Evolutionary conservation across 2,888 invertebrate species (phyloP).

Genomic region (Mantis religiosa): DNA sequence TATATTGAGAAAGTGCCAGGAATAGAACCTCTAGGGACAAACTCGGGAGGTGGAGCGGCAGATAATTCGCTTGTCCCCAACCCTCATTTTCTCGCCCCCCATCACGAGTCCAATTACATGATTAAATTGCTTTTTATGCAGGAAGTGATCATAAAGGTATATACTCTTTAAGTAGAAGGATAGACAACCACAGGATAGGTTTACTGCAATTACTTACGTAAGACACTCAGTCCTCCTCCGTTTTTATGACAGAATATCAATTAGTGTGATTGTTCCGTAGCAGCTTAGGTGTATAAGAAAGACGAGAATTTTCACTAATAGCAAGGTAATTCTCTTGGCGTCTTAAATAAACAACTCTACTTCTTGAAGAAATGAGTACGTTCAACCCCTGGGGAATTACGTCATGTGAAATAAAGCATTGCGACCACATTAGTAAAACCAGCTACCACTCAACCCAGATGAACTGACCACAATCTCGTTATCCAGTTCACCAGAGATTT

Average conservation of each 20-base stretch:
- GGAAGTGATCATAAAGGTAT: constrained; percentile 1
- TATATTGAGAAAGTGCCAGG: background rate
- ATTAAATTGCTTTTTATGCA: constrained; percentile 23
- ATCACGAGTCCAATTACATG: constrained; percentile 17
- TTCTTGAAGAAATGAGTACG: background rate
- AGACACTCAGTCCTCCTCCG: background rate
- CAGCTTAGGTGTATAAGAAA: background rate
- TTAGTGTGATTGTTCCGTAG: background rate
- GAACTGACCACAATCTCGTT: no score
- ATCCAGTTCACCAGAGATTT: no score
- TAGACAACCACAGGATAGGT: background rate
- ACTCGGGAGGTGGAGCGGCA: background rate
- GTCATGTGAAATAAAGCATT: no score
- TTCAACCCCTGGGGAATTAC: no score
- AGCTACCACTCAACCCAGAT: no score
- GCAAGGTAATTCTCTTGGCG: background rate
- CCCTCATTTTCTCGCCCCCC: constrained; percentile 2
- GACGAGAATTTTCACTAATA: background rate
- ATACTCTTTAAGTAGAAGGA: background rate
- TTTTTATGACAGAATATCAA: background rate
- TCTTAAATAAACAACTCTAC: background rate
- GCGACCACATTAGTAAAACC: no score
- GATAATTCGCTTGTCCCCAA: background rate
- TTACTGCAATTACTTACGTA: background rate
- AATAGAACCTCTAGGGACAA: background rate